phyloP scores from a whole-genome alignment of 2,797 vertebrate species.

The Tenualosa thibaudeaui region DNA sequence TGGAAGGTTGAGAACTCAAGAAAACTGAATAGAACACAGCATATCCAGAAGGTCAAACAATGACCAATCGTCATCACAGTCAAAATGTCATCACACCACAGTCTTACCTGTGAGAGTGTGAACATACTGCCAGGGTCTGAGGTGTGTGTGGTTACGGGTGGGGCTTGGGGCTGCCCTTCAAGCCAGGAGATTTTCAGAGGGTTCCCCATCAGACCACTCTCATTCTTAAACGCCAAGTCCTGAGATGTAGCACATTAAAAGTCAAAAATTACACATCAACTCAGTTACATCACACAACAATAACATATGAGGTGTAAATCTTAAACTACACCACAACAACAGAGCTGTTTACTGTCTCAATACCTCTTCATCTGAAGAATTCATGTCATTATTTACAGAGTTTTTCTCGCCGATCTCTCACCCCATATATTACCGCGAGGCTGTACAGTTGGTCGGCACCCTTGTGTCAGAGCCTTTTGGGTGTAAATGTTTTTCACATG shows the following conservation, averaged over 20 bases:
- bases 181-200: conserved; percentile 93
- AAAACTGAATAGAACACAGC: not conserved
- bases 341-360: not conserved
- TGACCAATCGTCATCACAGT: not conserved
- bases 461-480: not conserved
- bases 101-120: conserved; percentile 78
- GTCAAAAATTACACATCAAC: not conserved
- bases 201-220: conserved; percentile 84
- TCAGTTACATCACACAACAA: not conserved
- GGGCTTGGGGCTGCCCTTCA: conserved; percentile 79
- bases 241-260: conserved; percentile 61
- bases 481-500: conserved; percentile 33
- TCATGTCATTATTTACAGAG: not conserved
- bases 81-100: not conserved
- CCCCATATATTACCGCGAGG: not conserved
- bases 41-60: not conserved
- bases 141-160: conserved; percentile 46
- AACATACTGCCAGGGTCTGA: conserved; percentile 54
- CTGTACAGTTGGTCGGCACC: not conserved
- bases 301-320: conserved; percentile 9
- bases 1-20: conserved; percentile 20
- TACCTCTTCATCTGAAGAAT: not conserved
- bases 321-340: conserved; percentile 5
- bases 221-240: conserved; percentile 91
- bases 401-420: not conserved